Percentiles rank a stretch among this genome's conserved stretches.
Evolutionary conservation across 2,797 vertebrate species (phyloP).

Genomic region (Hoplostethus atlanticus): DNA sequence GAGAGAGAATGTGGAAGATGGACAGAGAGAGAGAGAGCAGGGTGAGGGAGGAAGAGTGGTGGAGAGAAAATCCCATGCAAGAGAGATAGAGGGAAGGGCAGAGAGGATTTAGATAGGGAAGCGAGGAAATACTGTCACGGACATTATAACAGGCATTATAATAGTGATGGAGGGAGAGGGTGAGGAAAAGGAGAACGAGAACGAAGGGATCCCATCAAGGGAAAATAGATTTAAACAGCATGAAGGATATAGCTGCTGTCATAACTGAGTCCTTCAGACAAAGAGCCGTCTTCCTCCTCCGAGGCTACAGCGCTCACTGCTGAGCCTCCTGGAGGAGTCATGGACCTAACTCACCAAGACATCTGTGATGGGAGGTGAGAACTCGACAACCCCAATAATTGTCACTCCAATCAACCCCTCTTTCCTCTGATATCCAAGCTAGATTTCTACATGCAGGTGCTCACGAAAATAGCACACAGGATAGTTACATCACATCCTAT

Average conservation of each 20-base stretch:
- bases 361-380: not conserved
- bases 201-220: slow-evolving; percentile 27
- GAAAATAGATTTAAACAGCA: slow-evolving; percentile 25
- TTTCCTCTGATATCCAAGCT: too few species aligned
- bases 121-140: not conserved
- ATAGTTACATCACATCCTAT: too few species aligned
- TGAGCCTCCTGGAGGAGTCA: too few species aligned
- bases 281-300: too few species aligned
- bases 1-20: slow-evolving; percentile 30
- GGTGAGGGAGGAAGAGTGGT: slow-evolving; percentile 25
- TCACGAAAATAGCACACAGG: too few species aligned
- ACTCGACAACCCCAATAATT: too few species aligned
- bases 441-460: too few species aligned
- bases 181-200: slow-evolving; percentile 11
- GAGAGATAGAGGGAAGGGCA: slow-evolving; percentile 41
- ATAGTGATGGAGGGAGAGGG: slow-evolving; percentile 29
- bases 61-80: slow-evolving; percentile 33
- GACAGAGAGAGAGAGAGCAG: not conserved
- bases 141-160: slow-evolving; percentile 41
- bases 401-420: too few species aligned
- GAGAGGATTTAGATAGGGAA: slow-evolving; percentile 59
- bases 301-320: too few species aligned
- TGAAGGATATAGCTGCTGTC: slow-evolving; percentile 5
- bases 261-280: too few species aligned
- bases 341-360: too few species aligned